These are phyloP conservation scores for Loriculus beryllinus DNA, from an alignment of 2,797 vertebrate genomes.

Conservation along the genomic window DNA sequence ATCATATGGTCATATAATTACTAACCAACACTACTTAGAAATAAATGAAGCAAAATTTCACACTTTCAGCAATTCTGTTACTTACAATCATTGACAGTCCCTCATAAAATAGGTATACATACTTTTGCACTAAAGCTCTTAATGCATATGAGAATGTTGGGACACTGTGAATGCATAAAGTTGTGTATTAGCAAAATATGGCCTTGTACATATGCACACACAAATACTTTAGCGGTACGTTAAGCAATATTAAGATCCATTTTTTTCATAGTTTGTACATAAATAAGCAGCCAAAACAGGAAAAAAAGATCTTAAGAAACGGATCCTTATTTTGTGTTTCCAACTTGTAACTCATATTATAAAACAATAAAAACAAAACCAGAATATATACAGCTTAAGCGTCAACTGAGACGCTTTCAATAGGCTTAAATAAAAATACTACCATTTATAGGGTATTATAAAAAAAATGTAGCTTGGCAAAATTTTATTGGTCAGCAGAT, in stretches of 20 bases:
- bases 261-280: constrained; percentile 34
- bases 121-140: constrained; percentile 63
- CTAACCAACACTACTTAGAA: constrained; percentile 47
- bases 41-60: constrained; percentile 65
- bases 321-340: background rate
- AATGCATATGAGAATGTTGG: constrained; percentile 53
- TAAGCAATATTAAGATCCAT: constrained; percentile 1
- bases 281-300: constrained; percentile 29
- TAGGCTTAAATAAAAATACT: background rate
- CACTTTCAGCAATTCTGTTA: constrained; percentile 62
- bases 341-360: background rate
- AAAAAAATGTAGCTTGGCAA: background rate
- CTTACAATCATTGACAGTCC: constrained; percentile 63
- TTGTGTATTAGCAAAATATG: constrained; percentile 43
- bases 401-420: background rate
- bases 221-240: constrained; percentile 38
- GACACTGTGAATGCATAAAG: constrained; percentile 55
- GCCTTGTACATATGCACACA: constrained; percentile 64
- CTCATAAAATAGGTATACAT: constrained; percentile 59
- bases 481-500: background rate
- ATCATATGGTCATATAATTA: constrained; percentile 11
- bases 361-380: background rate
- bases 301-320: constrained; percentile 7
- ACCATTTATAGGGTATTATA: background rate
- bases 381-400: background rate